Conservation (phyloP, 2,797 vertebrate species). For the Siniperca scherzeri region DNA sequence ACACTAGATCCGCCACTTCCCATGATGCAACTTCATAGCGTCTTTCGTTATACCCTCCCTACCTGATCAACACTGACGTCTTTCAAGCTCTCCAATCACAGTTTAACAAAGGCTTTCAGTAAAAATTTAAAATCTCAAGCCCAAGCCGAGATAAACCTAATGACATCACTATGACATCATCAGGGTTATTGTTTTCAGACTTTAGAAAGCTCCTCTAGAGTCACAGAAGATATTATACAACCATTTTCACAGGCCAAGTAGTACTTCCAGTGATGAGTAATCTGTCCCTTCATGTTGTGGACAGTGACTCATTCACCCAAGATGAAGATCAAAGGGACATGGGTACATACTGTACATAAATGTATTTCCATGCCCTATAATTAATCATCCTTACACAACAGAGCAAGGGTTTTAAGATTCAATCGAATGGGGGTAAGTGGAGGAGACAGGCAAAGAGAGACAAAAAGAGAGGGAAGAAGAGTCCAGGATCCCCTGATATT, state of each 20-base stretch:
- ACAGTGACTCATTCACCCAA: conserved; percentile 29
- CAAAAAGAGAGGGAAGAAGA: conserved; percentile 50
- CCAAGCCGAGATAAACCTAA: neutral
- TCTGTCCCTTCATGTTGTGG: conserved; percentile 12
- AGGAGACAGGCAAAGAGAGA: conserved; percentile 51
- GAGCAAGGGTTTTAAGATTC: conserved; percentile 32
- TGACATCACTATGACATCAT: conserved; percentile 9
- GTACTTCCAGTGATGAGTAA: conserved; percentile 25
- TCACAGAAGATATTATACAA: conserved; percentile 16
- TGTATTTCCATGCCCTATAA: conserved; percentile 26
- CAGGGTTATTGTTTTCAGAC: neutral
- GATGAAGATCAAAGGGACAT: conserved; percentile 28
- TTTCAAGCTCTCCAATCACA: neutral
- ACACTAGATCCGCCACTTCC: neutral
- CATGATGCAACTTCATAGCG: neutral
- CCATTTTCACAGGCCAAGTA: conserved; percentile 4
- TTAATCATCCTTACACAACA: conserved; percentile 38
- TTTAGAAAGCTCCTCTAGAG: conserved; percentile 14
- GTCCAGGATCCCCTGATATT: conserved; percentile 64
- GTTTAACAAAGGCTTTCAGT: neutral
- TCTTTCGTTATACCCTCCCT: neutral
- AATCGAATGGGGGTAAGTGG: conserved; percentile 35
- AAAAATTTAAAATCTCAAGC: neutral
- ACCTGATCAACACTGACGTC: neutral
- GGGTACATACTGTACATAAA: conserved; percentile 26